phyloP scores from a whole-genome alignment of 2,888 invertebrate species.

The Trichogramma dendrolimi region DNA sequence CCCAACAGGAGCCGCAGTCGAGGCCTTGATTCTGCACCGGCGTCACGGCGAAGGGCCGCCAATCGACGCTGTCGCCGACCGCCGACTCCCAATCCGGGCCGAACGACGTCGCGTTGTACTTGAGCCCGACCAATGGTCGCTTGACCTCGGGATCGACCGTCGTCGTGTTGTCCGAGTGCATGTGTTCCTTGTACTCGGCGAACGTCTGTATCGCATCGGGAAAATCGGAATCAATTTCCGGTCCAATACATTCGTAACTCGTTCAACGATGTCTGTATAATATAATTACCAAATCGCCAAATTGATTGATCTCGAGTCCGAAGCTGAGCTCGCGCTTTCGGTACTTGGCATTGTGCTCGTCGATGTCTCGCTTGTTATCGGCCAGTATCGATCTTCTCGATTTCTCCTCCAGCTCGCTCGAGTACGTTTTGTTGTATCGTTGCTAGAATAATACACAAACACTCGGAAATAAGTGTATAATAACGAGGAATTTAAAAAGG shows the following conservation, averaged over 20 bases:
- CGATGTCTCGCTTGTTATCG: constrained; percentile 51
- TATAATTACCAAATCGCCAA: constrained; percentile 67
- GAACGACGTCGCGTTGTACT: constrained; percentile 58
- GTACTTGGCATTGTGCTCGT: constrained; percentile 75
- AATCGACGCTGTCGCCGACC: constrained; percentile 72
- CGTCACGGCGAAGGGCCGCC: constrained; percentile 86
- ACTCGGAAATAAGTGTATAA: not conserved
- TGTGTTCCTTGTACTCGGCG: constrained; percentile 67
- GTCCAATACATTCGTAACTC: not conserved
- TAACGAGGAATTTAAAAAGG: not conserved
- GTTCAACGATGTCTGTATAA: not conserved
- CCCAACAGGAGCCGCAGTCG: constrained; percentile 68
- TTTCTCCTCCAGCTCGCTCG: constrained; percentile 14
- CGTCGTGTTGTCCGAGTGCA: constrained; percentile 67
- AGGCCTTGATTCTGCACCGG: constrained; percentile 79
- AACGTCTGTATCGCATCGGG: constrained; percentile 56
- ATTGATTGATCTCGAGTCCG: constrained; percentile 74
- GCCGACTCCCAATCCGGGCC: constrained; percentile 62
- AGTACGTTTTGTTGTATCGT: constrained; percentile 16
- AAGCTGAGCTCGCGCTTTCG: constrained; percentile 64
- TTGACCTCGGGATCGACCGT: constrained; percentile 17
- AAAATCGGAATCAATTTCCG: not conserved
- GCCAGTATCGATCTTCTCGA: constrained; percentile 17
- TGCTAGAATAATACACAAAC: constrained; percentile 1
- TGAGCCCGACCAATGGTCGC: not conserved